A percentile compares a stretch with the other conserved stretches of the same genome.
Evolutionary conservation across 2,888 invertebrate genomes (phyloP).

Genomic region (Operophtera brumata): DNA sequence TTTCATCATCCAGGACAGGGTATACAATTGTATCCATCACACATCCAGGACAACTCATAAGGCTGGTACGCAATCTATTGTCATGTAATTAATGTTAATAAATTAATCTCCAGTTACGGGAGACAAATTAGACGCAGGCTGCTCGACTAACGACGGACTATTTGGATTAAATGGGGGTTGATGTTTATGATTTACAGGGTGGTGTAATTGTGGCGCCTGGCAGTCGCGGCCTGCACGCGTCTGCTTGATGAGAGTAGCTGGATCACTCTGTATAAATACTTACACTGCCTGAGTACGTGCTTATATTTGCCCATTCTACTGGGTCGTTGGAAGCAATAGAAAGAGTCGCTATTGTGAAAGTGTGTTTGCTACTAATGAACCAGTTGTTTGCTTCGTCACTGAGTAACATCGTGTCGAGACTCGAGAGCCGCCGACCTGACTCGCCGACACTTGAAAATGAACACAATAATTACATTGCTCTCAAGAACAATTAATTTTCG

Average conservation of each 20-base stretch:
- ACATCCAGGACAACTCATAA: conserved; percentile 7
- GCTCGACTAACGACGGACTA: conserved; percentile 80
- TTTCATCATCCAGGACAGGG: too few relatives aligned
- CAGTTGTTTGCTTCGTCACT: conserved; percentile 11
- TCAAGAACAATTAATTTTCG: conserved; percentile 51
- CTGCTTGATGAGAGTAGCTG: conserved; percentile 13
- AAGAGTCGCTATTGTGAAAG: neutral
- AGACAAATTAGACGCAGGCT: conserved; percentile 80
- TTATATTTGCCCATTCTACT: neutral
- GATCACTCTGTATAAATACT: conserved; percentile 11
- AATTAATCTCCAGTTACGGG: conserved; percentile 78
- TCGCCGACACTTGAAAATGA: conserved; percentile 40
- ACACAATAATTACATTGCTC: conserved; percentile 42
- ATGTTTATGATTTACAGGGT: conserved; percentile 80
- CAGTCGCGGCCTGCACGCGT: conserved; percentile 56
- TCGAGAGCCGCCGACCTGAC: conserved; percentile 19
- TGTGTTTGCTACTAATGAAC: neutral
- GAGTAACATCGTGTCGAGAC: conserved; percentile 12
- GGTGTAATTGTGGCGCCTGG: conserved; percentile 77
- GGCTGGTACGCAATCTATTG: conserved; percentile 55
- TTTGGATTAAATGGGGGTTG: conserved; percentile 81
- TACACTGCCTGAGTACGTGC: neutral
- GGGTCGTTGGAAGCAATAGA: neutral
- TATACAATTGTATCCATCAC: neutral
- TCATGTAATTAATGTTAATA: conserved; percentile 78